Percentiles rank a stretch among this genome's conserved stretches.
Evolutionary conservation across 1,140 invertebrate species (phyloP).

Genomic region (Drosophila sp.): DNA sequence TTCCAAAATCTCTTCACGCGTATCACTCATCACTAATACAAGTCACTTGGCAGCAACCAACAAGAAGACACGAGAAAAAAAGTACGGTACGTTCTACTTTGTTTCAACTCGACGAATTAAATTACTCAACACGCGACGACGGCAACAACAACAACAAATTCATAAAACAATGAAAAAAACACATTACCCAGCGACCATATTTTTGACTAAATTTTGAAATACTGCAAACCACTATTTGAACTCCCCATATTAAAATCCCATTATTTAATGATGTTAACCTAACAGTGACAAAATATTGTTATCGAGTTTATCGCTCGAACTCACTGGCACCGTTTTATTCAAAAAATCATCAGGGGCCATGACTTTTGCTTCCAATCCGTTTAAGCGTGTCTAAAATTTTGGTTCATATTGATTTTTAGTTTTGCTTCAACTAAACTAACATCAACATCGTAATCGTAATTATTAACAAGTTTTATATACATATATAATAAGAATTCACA

Average conservation of each 20-base stretch:
- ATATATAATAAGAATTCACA: background rate
- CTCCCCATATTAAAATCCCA: too few relatives aligned
- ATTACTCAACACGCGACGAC: background rate
- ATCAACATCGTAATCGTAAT: slow-evolving; percentile 8
- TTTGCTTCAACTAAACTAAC: slow-evolving; percentile 2
- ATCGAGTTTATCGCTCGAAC: too few relatives aligned
- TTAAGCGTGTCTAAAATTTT: background rate
- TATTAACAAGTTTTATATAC: background rate
- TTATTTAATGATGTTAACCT: too few relatives aligned
- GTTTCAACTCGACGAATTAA: slow-evolving; percentile 5
- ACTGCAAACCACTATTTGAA: too few relatives aligned
- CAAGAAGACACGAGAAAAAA: slow-evolving; percentile 37
- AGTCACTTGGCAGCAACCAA: slow-evolving; percentile 32
- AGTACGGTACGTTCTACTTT: slow-evolving; percentile 26
- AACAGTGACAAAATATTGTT: too few relatives aligned
- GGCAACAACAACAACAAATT: background rate
- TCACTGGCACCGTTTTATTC: background rate
- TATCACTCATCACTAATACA: slow-evolving; percentile 82
- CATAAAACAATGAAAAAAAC: too few relatives aligned
- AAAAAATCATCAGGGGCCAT: background rate
- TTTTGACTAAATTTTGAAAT: too few relatives aligned
- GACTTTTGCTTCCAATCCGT: background rate
- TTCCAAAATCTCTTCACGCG: slow-evolving; percentile 85
- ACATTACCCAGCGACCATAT: too few relatives aligned
- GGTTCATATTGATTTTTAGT: background rate